Conservation (phyloP, 2,113 vertebrate genomes). For the Lipotes vexillifer region DNA sequence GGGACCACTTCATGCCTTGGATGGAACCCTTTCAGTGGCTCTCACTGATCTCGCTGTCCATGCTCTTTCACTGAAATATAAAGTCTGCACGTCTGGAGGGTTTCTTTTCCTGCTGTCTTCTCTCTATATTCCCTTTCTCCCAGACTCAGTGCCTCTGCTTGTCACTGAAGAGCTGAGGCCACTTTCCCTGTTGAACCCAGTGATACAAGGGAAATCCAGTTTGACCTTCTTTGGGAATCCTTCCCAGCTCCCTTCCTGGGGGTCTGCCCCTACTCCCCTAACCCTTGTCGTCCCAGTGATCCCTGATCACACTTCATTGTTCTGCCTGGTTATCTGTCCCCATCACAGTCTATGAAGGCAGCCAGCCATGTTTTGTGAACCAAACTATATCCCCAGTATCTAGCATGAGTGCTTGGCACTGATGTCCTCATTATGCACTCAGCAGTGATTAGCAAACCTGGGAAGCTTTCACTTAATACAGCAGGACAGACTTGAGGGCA, state of each 20-base stretch:
- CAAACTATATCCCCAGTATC: no score
- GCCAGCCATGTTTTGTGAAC: not conserved
- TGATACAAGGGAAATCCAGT: not conserved
- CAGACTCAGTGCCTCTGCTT: no score
- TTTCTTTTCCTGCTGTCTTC: not conserved
- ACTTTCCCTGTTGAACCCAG: not conserved
- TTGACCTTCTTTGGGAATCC: not conserved
- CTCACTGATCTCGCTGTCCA: not conserved
- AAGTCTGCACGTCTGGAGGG: no score
- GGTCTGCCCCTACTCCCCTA: not conserved
- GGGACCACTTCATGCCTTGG: no score
- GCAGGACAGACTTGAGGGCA: no score
- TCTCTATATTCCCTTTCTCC: not conserved
- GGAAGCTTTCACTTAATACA: not conserved
- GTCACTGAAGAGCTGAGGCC: not conserved
- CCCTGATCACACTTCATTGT: not conserved
- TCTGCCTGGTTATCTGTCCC: not conserved
- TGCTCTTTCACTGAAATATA: not conserved
- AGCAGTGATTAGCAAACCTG: rapidly evolving
- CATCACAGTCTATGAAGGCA: not conserved
- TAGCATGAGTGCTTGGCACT: rapidly evolving
- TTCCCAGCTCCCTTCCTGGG: not conserved
- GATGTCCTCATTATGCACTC: rapidly evolving
- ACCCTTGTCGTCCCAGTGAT: rapidly evolving
- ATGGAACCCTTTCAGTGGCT: no score